phyloP scores from a whole-genome alignment of 1,140 invertebrate species.

The Orchesella cincta region DNA sequence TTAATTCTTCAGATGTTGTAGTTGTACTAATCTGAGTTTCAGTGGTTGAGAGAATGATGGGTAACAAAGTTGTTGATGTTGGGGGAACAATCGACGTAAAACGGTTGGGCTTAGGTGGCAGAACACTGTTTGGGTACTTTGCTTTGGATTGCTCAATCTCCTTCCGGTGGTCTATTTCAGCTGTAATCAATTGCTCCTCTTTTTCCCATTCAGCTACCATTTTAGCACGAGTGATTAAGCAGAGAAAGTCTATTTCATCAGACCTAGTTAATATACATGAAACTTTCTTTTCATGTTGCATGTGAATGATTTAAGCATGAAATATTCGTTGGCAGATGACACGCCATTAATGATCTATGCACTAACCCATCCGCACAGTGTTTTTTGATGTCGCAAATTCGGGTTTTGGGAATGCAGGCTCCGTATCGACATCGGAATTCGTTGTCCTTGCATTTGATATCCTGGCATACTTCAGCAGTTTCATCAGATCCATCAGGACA shows the following conservation, averaged over 20 bases:
- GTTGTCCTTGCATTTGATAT: slow-evolving; percentile 31
- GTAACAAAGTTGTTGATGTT: not conserved
- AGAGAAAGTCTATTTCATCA: slow-evolving; percentile 42
- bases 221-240: slow-evolving; percentile 45
- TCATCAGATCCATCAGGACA: slow-evolving; percentile 47
- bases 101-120: not conserved
- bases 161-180: not conserved
- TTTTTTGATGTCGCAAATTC: not conserved
- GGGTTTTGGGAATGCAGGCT: slow-evolving; percentile 37
- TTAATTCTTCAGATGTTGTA: no score
- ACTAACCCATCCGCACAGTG: slow-evolving; percentile 14
- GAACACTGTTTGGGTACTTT: not conserved
- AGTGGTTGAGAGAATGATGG: no score
- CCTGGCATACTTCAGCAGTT: slow-evolving; percentile 41
- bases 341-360: no score
- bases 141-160: not conserved
- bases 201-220: slow-evolving; percentile 36
- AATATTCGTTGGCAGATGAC: no score
- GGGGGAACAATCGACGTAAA: not conserved
- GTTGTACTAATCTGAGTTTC: not conserved
- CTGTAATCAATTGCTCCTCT: slow-evolving; percentile 13
- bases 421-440: slow-evolving; percentile 48
- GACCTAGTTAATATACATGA: not conserved
- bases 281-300: no score
- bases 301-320: no score